A percentile compares a stretch with the other conserved stretches of the same genome.
phyloP scores from a whole-genome alignment of 2,797 vertebrate species.

The Chloroceryle amazona region DNA sequence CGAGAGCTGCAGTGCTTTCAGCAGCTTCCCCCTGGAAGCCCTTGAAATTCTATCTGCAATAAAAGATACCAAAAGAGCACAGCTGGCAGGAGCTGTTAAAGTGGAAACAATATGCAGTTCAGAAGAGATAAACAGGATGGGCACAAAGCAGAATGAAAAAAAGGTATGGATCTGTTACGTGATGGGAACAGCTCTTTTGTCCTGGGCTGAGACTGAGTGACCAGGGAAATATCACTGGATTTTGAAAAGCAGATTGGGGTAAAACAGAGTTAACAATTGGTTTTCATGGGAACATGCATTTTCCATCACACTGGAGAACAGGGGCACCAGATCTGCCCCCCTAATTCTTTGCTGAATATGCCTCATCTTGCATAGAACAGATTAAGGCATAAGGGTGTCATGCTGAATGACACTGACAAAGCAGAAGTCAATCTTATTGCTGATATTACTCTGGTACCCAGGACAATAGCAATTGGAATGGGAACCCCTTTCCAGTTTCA shows the following conservation, averaged over 20 bases:
- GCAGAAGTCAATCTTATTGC: not conserved
- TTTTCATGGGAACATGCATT: not conserved
- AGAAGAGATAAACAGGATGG: slow-evolving; percentile 47
- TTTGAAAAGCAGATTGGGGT: not conserved
- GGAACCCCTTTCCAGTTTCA: not conserved
- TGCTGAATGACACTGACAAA: not conserved
- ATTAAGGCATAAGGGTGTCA: not conserved
- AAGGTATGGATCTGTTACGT: slow-evolving; percentile 13
- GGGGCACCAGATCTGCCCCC: not conserved
- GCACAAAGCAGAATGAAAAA: slow-evolving; percentile 48
- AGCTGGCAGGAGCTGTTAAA: slow-evolving; percentile 77
- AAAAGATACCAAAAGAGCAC: slow-evolving; percentile 83
- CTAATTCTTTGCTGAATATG: not conserved
- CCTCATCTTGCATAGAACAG: not conserved
- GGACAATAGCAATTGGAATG: not conserved
- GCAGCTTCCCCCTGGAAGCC: slow-evolving; percentile 79
- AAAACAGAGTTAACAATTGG: not conserved
- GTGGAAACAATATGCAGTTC: slow-evolving; percentile 63
- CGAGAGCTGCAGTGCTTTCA: slow-evolving; percentile 74
- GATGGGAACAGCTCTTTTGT: not conserved
- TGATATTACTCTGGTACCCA: not conserved
- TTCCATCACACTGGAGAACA: not conserved
- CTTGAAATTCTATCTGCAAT: slow-evolving; percentile 84
- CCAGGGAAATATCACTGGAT: not conserved
- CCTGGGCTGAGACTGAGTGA: not conserved